These are phyloP conservation scores for Pentamera pediparva DNA, from an alignment of 53 echinoderm and acorn worm genomes.

Conservation along the genomic window DNA sequence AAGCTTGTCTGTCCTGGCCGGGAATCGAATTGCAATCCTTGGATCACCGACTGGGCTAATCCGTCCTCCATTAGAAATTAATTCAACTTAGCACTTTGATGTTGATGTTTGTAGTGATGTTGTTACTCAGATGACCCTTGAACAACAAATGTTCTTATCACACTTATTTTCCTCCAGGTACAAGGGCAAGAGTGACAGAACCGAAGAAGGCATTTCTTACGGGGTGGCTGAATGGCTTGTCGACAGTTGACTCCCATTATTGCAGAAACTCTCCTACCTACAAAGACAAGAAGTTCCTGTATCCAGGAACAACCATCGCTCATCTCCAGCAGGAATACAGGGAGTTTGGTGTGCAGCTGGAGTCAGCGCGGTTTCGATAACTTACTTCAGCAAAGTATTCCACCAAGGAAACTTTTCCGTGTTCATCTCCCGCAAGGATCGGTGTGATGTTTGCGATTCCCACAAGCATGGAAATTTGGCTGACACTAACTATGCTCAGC, in stretches of 20 bases:
- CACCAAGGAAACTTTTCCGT: neutral
- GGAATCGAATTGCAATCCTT: no score
- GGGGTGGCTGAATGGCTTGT: slow-evolving; percentile 2
- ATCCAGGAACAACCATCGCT: neutral
- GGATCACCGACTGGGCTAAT: no score
- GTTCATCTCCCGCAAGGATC: neutral
- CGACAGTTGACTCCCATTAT: neutral
- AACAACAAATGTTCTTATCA: no score
- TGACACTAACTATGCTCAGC: neutral
- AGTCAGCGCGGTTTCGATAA: neutral
- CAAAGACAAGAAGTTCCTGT: neutral
- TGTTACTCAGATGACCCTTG: no score
- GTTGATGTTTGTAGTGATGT: no score
- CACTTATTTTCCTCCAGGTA: neutral
- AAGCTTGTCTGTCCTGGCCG: no score
- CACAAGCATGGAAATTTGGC: neutral
- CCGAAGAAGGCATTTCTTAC: neutral
- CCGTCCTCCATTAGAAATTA: no score
- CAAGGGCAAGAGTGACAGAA: neutral
- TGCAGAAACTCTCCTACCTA: neutral
- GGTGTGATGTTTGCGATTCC: neutral
- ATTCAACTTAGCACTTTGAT: no score
- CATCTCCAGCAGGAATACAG: neutral
- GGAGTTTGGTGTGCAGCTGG: neutral
- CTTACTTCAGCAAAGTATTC: neutral